Base-by-base conservation (phyloP, 2,113 vertebrate genomes). In the Equus przewalskii region DNA sequence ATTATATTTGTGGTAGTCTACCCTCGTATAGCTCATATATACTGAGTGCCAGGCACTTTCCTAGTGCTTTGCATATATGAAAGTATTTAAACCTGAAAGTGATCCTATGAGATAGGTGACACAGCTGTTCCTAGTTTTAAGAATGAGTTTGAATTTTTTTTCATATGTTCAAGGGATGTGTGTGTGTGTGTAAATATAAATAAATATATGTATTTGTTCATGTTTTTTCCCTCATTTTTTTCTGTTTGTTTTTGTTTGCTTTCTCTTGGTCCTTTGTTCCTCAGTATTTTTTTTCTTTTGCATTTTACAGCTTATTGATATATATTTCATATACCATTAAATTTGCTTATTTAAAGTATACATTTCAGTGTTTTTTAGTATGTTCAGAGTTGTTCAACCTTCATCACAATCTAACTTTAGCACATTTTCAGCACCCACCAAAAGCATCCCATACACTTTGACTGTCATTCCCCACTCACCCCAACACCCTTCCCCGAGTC, bases 281-380 rank as follows among this genome's bases (percentile, higher is more conserved):
- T 75, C 30, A 70, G 49, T 56, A 70, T 69, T 85, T 49, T 60
- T 33, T 49, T 89, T 64, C 51, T 24, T 86, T 94, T 51, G 16
- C 13, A 64, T 73, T 88, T 89, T 94, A 64, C 3, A 82, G 44
- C 44, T 81, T 88, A 80, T 94, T 62, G 54, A 80, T 79, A 80
- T 49, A 36, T 81, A 67, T 65, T 62, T 67, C 33, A 76, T 44
- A 36, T 76, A 46, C n/a, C 30, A 58, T 76, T 67, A 89, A 67
- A 90, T 67, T 64, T 11, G 58, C n/a, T 70, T 30, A 69, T 60
- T 75, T 83, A 72, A 49, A 88, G 30, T 80, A 12, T 90, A 22
- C 30, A 65, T 12, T 83, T 41, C 85, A 14, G 24, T 69, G 19
- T 9, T 36, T 86, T 82, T 82, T 44, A 51, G 12, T 89, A 80